A percentile compares a stretch with the other conserved stretches of the same genome.
These are phyloP conservation scores for Idaea biselata DNA, from an alignment of 2,888 invertebrate genomes.

Conservation along the genomic window DNA sequence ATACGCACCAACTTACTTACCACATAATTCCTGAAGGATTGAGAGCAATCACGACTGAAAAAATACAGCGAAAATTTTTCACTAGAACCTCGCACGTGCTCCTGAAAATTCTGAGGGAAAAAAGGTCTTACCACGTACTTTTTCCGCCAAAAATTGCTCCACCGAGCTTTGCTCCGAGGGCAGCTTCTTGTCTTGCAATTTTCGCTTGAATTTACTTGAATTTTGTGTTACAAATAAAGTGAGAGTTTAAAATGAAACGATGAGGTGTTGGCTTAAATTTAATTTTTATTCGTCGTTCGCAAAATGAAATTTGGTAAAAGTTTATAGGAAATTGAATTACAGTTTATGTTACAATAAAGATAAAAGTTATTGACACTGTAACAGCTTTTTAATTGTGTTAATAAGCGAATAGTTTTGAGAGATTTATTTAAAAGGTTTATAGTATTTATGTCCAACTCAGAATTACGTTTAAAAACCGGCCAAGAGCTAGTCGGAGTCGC, in stretches of 20 bases:
- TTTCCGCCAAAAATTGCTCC: slow-evolving; percentile 36
- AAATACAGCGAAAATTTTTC: slow-evolving; percentile 31
- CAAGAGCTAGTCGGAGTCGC: too few relatives aligned
- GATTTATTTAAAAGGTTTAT: too few relatives aligned
- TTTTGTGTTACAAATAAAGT: slow-evolving; percentile 1
- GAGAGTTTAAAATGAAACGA: background rate
- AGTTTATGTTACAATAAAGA: too few relatives aligned
- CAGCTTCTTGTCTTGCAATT: slow-evolving; percentile 16
- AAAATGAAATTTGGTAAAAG: background rate
- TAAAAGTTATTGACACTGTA: too few relatives aligned
- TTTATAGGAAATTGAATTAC: background rate
- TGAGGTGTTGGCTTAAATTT: background rate
- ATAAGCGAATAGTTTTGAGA: too few relatives aligned
- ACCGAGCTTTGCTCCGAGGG: slow-evolving; percentile 23
- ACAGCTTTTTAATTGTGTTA: too few relatives aligned
- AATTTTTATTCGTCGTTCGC: background rate
- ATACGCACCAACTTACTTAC: background rate
- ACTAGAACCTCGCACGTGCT: slow-evolving; percentile 37
- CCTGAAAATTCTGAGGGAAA: slow-evolving; percentile 43
- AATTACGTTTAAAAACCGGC: too few relatives aligned
- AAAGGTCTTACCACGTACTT: slow-evolving; percentile 40
- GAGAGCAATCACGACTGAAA: slow-evolving; percentile 14
- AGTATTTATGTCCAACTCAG: too few relatives aligned
- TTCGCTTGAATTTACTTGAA: background rate
- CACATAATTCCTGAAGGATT: background rate